These are phyloP conservation scores for Phrynocephalus vlangalii DNA, from an alignment of 2,797 vertebrate genomes.

Conservation along the genomic window DNA sequence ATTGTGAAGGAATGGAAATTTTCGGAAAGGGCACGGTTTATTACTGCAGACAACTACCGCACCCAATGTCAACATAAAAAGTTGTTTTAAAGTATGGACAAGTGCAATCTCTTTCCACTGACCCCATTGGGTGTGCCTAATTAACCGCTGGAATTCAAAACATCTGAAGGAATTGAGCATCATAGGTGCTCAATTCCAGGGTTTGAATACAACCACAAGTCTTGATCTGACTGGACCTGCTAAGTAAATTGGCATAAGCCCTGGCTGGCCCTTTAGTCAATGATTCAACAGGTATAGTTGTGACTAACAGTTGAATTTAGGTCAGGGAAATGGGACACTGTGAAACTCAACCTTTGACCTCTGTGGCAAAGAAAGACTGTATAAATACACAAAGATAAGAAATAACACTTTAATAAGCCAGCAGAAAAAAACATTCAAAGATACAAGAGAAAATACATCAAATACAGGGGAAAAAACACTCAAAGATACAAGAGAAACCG, in stretches of 20 bases:
- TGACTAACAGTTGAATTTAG: too few species aligned
- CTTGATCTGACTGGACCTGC: too few species aligned
- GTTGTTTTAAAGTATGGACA: neutral
- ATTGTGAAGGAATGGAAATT: slow-evolving; percentile 40
- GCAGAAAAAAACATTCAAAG: slow-evolving; percentile 55
- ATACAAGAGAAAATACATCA: slow-evolving; percentile 76
- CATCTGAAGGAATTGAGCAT: neutral
- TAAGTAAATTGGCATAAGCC: too few species aligned
- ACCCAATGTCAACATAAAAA: neutral
- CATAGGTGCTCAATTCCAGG: too few species aligned
- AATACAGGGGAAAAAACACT: slow-evolving; percentile 19
- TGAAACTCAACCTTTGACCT: neutral
- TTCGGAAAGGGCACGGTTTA: neutral
- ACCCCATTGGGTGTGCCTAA: neutral
- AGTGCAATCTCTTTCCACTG: neutral
- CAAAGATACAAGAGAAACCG: slow-evolving; percentile 80
- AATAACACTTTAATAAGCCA: slow-evolving; percentile 14
- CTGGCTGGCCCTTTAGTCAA: too few species aligned
- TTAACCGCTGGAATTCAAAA: neutral
- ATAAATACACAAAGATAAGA: neutral
- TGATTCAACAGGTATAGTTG: too few species aligned
- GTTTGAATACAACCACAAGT: too few species aligned
- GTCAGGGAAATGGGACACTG: neutral
- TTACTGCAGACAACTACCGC: neutral
- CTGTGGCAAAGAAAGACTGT: neutral